Percentiles rank a stretch among this genome's conserved stretches.
Evolutionary conservation across 1,140 invertebrate genomes (phyloP).

Genomic region (Zaprionus vittiger): DNA sequence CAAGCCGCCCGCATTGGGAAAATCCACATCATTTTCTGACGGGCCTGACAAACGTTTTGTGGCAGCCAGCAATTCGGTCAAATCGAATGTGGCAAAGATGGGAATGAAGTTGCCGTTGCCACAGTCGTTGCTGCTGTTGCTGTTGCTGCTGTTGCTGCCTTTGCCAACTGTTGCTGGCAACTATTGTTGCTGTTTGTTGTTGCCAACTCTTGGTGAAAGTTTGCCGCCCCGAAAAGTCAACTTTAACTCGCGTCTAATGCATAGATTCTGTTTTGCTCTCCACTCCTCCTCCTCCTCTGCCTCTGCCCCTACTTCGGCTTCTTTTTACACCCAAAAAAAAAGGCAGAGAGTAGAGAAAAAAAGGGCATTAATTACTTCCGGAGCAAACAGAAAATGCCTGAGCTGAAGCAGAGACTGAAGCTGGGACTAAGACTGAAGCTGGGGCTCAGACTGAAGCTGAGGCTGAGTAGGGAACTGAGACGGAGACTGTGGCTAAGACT

Average conservation of each 20-base stretch:
- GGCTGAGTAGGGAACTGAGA: not conserved
- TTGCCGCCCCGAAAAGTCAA: constrained; percentile 16
- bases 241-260: constrained; percentile 40
- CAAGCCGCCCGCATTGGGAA: constrained; percentile 45
- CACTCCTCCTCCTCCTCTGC: not conserved
- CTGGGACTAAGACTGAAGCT: not conserved
- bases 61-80: constrained; percentile 44
- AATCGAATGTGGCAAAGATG: constrained; percentile 44
- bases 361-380: constrained; percentile 80
- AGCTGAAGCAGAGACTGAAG: constrained; percentile 48
- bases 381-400: constrained; percentile 53
- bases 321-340: constrained; percentile 41
- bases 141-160: not conserved
- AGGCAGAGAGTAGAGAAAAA: constrained; percentile 18
- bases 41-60: constrained; percentile 41
- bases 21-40: constrained; percentile 48
- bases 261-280: constrained; percentile 71
- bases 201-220: constrained; percentile 37
- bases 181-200: not conserved
- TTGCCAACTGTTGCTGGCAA: not conserved
- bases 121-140: not conserved
- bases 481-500: not conserved
- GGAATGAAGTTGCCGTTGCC: constrained; percentile 27
- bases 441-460: too few species aligned
- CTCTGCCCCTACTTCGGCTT: not conserved